Percentiles rank a stretch among this genome's conserved stretches.
These are phyloP conservation scores for Herpailurus yagouaroundi DNA, from an alignment of 2,113 vertebrate species.

Conservation along the genomic window DNA sequence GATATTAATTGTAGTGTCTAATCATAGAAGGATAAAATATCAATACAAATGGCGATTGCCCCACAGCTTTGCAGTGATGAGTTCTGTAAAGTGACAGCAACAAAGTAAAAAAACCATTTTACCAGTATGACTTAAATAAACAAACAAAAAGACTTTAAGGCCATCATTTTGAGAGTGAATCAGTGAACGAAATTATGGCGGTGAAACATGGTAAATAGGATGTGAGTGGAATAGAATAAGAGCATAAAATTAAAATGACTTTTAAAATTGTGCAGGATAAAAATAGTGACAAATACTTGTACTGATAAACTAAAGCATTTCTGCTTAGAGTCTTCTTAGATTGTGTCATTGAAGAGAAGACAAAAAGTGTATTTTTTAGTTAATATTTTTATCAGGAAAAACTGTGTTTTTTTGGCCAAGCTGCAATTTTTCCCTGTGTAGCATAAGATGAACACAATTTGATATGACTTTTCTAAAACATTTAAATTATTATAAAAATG, in stretches of 20 bases:
- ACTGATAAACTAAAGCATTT: not conserved
- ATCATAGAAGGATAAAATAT: not conserved
- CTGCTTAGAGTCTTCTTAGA: not conserved
- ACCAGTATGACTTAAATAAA: not conserved
- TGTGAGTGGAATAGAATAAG: not conserved
- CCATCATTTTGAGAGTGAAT: not conserved
- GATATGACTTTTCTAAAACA: not conserved
- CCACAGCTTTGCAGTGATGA: not conserved
- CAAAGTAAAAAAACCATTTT: not conserved
- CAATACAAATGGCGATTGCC: not conserved
- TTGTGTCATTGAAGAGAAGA: not conserved
- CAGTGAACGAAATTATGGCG: not conserved
- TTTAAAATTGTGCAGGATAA: not conserved
- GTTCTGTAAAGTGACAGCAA: not conserved
- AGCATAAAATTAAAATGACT: not conserved
- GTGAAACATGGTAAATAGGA: not conserved
- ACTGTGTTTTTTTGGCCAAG: not conserved
- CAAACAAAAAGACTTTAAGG: not conserved
- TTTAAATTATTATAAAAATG: not conserved
- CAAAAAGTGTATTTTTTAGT: not conserved
- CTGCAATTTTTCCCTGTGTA: not conserved
- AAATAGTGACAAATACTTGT: not conserved
- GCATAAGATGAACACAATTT: not conserved
- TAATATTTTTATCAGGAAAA: not conserved
- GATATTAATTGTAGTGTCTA: not conserved